Conservation (phyloP, 2,888 invertebrate species). For the Catocala fraxini region DNA sequence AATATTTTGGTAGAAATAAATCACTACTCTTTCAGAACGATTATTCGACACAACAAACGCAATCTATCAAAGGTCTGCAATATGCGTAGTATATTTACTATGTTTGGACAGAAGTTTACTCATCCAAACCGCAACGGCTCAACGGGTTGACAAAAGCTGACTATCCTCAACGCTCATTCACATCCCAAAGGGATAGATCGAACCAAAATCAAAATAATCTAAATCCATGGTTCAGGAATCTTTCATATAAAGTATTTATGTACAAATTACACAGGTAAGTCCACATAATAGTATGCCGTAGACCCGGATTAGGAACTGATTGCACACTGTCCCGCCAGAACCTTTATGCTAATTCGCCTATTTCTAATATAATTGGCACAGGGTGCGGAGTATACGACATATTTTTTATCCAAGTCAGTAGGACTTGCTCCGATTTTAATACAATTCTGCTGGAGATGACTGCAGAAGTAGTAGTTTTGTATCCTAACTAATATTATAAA, state of each 20-base stretch:
- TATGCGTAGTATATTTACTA: too few relatives aligned
- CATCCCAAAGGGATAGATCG: neutral
- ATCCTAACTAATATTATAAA: too few relatives aligned
- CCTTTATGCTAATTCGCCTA: slow-evolving; percentile 18
- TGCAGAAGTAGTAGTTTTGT: too few relatives aligned
- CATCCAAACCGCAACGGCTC: neutral
- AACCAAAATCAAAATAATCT: neutral
- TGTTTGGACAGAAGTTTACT: neutral
- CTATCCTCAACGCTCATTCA: neutral
- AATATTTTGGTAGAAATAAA: too few relatives aligned
- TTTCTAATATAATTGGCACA: slow-evolving; percentile 2
- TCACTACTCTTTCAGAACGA: too few relatives aligned
- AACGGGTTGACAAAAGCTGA: neutral
- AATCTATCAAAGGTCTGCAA: too few relatives aligned
- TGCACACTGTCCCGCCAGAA: slow-evolving; percentile 6
- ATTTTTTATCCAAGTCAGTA: neutral
- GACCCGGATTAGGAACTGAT: slow-evolving; percentile 18
- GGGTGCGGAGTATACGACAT: too few relatives aligned
- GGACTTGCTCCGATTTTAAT: too few relatives aligned
- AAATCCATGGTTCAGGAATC: neutral
- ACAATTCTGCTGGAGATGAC: too few relatives aligned
- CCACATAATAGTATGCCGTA: neutral
- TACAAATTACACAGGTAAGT: neutral
- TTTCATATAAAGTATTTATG: neutral
- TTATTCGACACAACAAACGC: too few relatives aligned